Conservation (phyloP, 2,888 invertebrate species). For the Maniola hyperantus region DNA sequence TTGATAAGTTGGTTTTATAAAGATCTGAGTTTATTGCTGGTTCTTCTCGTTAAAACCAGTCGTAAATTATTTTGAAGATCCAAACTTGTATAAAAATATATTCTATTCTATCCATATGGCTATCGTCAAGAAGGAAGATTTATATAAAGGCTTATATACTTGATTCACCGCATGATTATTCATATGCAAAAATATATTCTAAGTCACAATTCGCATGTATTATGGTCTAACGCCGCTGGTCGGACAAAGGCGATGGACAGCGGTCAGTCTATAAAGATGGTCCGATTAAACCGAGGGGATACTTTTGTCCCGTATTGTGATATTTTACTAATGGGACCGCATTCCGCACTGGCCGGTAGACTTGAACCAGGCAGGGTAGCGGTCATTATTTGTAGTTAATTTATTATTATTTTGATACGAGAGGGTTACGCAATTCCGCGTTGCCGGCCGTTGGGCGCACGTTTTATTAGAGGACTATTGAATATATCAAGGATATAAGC, state of each 20-base stretch:
- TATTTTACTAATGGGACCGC: constrained; percentile 78
- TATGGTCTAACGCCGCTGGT: constrained; percentile 75
- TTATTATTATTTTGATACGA: constrained; percentile 82
- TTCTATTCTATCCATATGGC: too few relatives aligned
- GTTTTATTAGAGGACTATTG: constrained; percentile 5
- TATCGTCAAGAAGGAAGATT: constrained; percentile 18
- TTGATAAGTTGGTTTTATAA: too few relatives aligned
- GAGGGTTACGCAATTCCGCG: constrained; percentile 77
- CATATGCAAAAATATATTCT: constrained; percentile 66
- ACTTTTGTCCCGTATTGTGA: constrained; percentile 69
- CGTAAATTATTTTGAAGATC: too few relatives aligned
- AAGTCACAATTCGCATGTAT: constrained; percentile 65
- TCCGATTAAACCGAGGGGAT: constrained; percentile 68
- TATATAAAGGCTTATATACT: constrained; percentile 42
- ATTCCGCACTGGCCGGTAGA: constrained; percentile 75
- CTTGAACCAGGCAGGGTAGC: constrained; percentile 57
- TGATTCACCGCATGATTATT: constrained; percentile 51
- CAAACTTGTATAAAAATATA: too few relatives aligned
- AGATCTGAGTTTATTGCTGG: too few relatives aligned
- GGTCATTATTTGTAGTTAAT: constrained; percentile 78
- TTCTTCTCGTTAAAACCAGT: too few relatives aligned
- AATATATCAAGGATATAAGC: background rate
- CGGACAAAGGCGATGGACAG: constrained; percentile 66
- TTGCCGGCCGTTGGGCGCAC: constrained; percentile 69
- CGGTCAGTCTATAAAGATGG: constrained; percentile 78